A percentile compares a stretch with the other conserved stretches of the same genome.
phyloP scores from a whole-genome alignment of 2,113 vertebrate species.

The Semicossyphus pulcher region DNA sequence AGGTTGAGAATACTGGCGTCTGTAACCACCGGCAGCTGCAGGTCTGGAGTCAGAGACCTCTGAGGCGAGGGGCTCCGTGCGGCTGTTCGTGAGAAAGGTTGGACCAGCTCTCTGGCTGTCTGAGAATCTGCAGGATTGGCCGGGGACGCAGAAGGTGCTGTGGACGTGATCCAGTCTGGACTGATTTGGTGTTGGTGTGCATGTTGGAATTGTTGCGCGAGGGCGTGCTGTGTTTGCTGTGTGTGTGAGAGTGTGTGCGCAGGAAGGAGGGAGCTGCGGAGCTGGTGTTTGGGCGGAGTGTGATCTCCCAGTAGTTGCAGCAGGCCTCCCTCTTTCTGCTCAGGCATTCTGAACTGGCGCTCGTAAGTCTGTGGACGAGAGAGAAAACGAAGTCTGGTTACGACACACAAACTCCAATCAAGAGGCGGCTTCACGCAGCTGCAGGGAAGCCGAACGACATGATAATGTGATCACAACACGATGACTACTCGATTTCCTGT shows the following conservation, averaged over 20 bases:
- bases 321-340: slow-evolving; percentile 89
- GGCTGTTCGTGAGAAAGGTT: slow-evolving; percentile 79
- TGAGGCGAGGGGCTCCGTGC: slow-evolving; percentile 83
- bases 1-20: slow-evolving; percentile 82
- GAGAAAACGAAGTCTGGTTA: slow-evolving; percentile 58
- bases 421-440: slow-evolving; percentile 41
- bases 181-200: slow-evolving; percentile 87
- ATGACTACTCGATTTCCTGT: slow-evolving; percentile 40
- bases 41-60: slow-evolving; percentile 76
- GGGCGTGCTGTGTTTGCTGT: slow-evolving; percentile 66
- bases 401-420: slow-evolving; percentile 39
- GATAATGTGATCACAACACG: slow-evolving; percentile 46
- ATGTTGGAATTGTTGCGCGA: slow-evolving; percentile 72
- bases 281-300: slow-evolving; percentile 96
- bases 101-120: slow-evolving; percentile 83
- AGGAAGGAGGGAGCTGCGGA: slow-evolving; percentile 80
- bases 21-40: slow-evolving; percentile 80
- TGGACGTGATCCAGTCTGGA: slow-evolving; percentile 88
- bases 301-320: slow-evolving; percentile 93
- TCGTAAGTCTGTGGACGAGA: slow-evolving; percentile 88
- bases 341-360: slow-evolving; percentile 88
- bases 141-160: slow-evolving; percentile 83
- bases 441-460: slow-evolving; percentile 42
- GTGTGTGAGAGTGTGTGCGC: slow-evolving; percentile 56
- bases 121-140: slow-evolving; percentile 87